Evolutionary conservation across 2,113 vertebrate genomes (phyloP).

Genomic region (Emydura subglobosa): DNA sequence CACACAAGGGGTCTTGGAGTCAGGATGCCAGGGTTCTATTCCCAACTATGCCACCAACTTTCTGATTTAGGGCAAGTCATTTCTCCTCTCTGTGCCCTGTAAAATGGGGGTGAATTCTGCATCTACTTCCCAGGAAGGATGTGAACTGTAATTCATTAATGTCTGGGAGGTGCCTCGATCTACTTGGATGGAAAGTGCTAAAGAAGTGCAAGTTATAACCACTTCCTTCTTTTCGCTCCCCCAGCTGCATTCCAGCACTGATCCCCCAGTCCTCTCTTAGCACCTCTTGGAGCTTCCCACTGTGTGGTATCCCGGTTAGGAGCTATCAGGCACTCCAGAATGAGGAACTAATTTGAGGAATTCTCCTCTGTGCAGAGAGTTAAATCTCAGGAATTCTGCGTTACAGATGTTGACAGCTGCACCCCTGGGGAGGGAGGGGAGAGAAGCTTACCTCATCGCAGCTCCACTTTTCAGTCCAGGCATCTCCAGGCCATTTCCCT

Average conservation of each 20-base stretch:
- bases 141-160: fast-evolving
- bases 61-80: neutral
- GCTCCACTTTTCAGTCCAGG: neutral
- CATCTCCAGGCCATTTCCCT: neutral
- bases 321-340: neutral
- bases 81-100: neutral
- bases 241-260: neutral
- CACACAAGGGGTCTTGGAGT: neutral
- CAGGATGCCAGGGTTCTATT: neutral
- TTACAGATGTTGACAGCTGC: slow-evolving; percentile 10
- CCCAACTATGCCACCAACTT: neutral
- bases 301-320: neutral
- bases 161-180: neutral
- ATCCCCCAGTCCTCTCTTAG: fast-evolving
- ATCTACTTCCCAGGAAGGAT: neutral
- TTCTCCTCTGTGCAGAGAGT: neutral
- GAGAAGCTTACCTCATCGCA: neutral
- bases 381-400: neutral
- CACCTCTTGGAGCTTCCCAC: neutral
- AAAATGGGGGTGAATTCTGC: fast-evolving
- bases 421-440: neutral
- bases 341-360: slow-evolving; percentile 36
- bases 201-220: neutral
- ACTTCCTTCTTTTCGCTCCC: neutral
- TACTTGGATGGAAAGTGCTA: neutral